Evolutionary conservation across 2,888 invertebrate species (phyloP).

Genomic region (Acronicta leporina): DNA sequence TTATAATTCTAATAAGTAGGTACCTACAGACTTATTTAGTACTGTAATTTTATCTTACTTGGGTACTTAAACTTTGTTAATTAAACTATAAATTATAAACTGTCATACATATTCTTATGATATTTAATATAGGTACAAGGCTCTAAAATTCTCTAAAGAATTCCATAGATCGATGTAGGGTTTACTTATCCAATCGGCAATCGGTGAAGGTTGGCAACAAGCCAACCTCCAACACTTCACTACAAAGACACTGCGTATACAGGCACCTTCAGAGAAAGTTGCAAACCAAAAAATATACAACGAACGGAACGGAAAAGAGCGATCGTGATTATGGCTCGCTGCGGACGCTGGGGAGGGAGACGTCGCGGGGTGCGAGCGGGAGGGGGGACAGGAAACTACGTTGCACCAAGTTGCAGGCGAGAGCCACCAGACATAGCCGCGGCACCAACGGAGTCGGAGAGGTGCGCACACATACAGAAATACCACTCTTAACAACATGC

Average conservation of each 20-base stretch:
- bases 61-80: too few species aligned
- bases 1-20: too few species aligned
- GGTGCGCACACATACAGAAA: background rate
- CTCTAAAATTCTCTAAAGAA: slow-evolving; percentile 10
- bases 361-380: background rate
- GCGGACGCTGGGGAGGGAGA: background rate
- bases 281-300: slow-evolving; percentile 36
- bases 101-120: background rate
- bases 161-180: slow-evolving; percentile 19
- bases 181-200: slow-evolving; percentile 31
- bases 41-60: too few species aligned
- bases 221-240: slow-evolving; percentile 30
- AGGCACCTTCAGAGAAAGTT: slow-evolving; percentile 25
- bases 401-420: slow-evolving; percentile 7
- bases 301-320: slow-evolving; percentile 34
- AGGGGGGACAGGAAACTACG: background rate
- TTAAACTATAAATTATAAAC: slow-evolving; percentile 1
- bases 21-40: too few species aligned
- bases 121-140: slow-evolving; percentile 6
- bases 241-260: slow-evolving; percentile 20
- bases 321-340: slow-evolving; percentile 32
- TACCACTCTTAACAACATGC: background rate
- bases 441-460: background rate
- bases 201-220: slow-evolving; percentile 27
- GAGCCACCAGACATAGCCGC: slow-evolving; percentile 14